These are phyloP conservation scores for Meteorus cinctellus DNA, from an alignment of 2,888 invertebrate genomes.

Conservation along the genomic window DNA sequence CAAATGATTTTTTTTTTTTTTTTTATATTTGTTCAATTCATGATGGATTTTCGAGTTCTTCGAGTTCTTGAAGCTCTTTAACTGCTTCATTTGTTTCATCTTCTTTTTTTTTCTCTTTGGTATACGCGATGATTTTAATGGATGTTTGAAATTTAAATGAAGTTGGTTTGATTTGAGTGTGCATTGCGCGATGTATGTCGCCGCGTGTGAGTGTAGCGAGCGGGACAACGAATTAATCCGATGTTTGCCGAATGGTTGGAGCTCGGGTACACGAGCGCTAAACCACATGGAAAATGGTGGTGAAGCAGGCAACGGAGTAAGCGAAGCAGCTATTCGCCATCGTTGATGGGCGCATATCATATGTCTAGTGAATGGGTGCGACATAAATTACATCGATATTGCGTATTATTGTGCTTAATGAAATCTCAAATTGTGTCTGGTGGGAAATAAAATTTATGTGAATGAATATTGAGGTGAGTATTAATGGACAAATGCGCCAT, in stretches of 20 bases:
- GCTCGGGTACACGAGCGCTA: slow-evolving; percentile 50
- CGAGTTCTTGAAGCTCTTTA: too few relatives aligned
- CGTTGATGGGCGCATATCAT: slow-evolving; percentile 64
- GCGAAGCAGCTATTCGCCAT: slow-evolving; percentile 68
- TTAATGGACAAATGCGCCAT: slow-evolving; percentile 38
- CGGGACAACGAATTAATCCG: slow-evolving; percentile 49
- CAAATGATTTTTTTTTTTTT: too few relatives aligned
- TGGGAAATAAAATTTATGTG: slow-evolving; percentile 40
- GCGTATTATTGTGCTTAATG: slow-evolving; percentile 61
- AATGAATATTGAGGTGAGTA: slow-evolving; percentile 55
- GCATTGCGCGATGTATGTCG: background rate
- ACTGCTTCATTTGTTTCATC: background rate
- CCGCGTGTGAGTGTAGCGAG: slow-evolving; percentile 10
- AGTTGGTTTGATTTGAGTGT: slow-evolving; percentile 25
- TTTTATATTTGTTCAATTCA: slow-evolving; percentile 1
- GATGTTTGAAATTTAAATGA: slow-evolving; percentile 32
- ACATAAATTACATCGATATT: slow-evolving; percentile 47
- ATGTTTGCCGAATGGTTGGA: slow-evolving; percentile 54
- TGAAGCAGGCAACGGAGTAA: slow-evolving; percentile 60
- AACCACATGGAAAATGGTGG: slow-evolving; percentile 68
- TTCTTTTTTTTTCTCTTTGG: background rate
- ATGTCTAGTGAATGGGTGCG: slow-evolving; percentile 54
- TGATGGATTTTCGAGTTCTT: background rate
- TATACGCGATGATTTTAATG: background rate
- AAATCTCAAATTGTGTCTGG: slow-evolving; percentile 44